Percentiles rank a stretch among this genome's conserved stretches.
Evolutionary conservation across 2,888 invertebrate genomes (phyloP).

Genomic region (Bimastos eiseni): DNA sequence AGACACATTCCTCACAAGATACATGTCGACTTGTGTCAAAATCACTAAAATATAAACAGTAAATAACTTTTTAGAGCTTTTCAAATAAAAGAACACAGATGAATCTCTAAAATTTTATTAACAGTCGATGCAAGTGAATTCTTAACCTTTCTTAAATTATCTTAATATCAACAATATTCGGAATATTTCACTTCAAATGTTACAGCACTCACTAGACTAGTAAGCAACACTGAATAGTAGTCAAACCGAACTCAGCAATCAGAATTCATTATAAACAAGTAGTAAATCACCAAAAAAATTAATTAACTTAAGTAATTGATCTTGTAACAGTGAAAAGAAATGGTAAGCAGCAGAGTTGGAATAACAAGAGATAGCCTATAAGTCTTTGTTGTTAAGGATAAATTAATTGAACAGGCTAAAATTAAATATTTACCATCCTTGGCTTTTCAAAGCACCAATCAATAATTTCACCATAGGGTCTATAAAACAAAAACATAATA

Average conservation of each 20-base stretch:
- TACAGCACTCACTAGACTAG: neutral
- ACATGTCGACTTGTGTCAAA: constrained; percentile 84
- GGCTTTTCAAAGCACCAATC: constrained; percentile 79
- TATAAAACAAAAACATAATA: constrained; percentile 50
- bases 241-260: neutral
- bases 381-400: neutral
- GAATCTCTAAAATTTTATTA: neutral
- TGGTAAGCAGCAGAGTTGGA: neutral
- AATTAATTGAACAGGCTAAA: neutral
- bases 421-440: constrained; percentile 72
- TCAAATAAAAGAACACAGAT: neutral
- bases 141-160: neutral
- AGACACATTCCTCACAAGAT: constrained; percentile 86
- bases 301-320: neutral
- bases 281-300: neutral
- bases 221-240: neutral
- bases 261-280: neutral
- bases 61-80: neutral
- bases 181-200: neutral
- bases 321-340: neutral
- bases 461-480: constrained; percentile 81
- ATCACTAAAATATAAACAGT: constrained; percentile 67
- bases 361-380: neutral
- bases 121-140: neutral
- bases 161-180: neutral